Evolutionary conservation across 2,113 vertebrate genomes (phyloP).

Genomic region (Anarrhichthys ocellatus): DNA sequence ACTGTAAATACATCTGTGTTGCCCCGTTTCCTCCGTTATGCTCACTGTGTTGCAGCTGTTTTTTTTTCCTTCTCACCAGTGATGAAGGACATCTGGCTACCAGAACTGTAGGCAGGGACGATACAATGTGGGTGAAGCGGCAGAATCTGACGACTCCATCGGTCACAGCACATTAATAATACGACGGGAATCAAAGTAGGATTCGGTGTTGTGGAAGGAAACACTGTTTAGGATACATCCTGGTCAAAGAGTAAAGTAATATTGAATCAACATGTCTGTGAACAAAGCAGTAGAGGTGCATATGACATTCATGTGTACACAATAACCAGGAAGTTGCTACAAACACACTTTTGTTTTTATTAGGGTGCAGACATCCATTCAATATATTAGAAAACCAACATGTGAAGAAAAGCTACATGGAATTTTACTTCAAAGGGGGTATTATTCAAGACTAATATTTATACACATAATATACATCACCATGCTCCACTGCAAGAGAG

Average conservation of each 20-base stretch:
- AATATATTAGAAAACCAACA: constrained; percentile 87
- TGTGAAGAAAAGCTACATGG: constrained; percentile 78
- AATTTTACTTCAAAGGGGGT: constrained; percentile 74
- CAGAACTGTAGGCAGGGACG: constrained; percentile 12
- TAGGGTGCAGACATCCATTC: constrained; percentile 84
- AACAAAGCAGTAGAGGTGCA: not conserved
- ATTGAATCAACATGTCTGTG: not conserved
- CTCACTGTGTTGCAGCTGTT: constrained; percentile 66
- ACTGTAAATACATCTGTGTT: constrained; percentile 60
- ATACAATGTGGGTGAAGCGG: constrained; percentile 24
- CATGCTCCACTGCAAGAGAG: constrained; percentile 68
- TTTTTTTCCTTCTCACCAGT: not conserved
- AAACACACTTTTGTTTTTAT: constrained; percentile 81
- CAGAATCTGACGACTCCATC: constrained; percentile 4
- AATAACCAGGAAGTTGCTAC: constrained; percentile 64
- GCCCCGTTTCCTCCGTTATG: constrained; percentile 33
- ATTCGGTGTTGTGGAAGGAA: not conserved
- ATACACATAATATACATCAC: constrained; percentile 81
- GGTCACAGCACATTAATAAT: not conserved
- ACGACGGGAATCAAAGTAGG: not conserved
- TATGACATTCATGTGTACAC: not conserved
- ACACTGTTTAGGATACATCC: not conserved
- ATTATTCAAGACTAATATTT: constrained; percentile 80
- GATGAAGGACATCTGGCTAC: constrained; percentile 61
- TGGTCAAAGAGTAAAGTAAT: not conserved